Percentiles rank a stretch among this genome's conserved stretches.
Evolutionary conservation across 2,888 invertebrate genomes (phyloP).

Genomic region (Hypolimnas misippus): DNA sequence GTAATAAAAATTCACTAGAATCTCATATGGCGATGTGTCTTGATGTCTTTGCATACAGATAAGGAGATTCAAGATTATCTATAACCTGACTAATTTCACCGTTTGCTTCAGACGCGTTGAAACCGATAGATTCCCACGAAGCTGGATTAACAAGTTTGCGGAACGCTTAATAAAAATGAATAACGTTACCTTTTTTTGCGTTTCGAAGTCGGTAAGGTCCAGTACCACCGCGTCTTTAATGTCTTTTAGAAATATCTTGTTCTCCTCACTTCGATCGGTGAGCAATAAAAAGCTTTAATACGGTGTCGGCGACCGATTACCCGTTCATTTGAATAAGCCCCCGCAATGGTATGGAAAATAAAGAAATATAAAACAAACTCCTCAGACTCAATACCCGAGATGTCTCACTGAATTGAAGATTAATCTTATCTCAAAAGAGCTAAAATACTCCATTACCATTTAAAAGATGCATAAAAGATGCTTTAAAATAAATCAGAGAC

Average conservation of each 20-base stretch:
- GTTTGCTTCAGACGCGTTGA: slow-evolving; percentile 28
- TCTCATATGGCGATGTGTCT: not conserved
- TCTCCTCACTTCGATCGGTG: slow-evolving; percentile 23
- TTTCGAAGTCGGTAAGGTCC: slow-evolving; percentile 27
- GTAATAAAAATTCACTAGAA: slow-evolving; percentile 1
- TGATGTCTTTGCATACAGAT: slow-evolving; percentile 12
- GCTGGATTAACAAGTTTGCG: slow-evolving; percentile 43
- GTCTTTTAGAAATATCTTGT: slow-evolving; percentile 32
- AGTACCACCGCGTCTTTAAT: slow-evolving; percentile 27
- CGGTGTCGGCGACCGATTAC: slow-evolving; percentile 38
- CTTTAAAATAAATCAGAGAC: slow-evolving; percentile 26
- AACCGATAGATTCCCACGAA: slow-evolving; percentile 43
- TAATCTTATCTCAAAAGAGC: slow-evolving; percentile 40
- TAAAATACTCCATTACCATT: slow-evolving; percentile 38
- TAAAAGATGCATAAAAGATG: slow-evolving; percentile 32
- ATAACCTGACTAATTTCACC: slow-evolving; percentile 36
- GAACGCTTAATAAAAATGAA: slow-evolving; percentile 36
- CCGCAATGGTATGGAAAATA: slow-evolving; percentile 47
- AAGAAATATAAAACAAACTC: slow-evolving; percentile 39
- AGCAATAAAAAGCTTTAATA: slow-evolving; percentile 34
- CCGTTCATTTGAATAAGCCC: slow-evolving; percentile 65
- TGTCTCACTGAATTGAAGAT: slow-evolving; percentile 37
- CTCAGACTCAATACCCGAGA: slow-evolving; percentile 31
- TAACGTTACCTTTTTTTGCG: slow-evolving; percentile 39
- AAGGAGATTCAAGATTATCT: slow-evolving; percentile 28